These are phyloP conservation scores for Sthenelais limicola DNA, from an alignment of 2,888 invertebrate species.

Conservation along the genomic window DNA sequence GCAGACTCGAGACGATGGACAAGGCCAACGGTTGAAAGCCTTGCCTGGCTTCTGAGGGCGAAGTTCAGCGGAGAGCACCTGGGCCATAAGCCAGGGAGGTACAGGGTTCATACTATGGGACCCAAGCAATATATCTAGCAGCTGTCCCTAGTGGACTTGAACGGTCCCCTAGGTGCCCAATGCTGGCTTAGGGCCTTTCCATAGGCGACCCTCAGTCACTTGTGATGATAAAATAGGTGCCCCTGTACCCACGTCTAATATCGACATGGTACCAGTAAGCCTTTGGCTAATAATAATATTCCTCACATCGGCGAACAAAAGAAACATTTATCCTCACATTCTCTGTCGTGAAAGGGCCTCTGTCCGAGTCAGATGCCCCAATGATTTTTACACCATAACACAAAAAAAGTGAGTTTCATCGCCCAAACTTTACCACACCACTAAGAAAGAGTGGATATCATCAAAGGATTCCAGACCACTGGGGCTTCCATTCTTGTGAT, in stretches of 20 bases:
- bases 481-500: background rate
- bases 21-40: background rate
- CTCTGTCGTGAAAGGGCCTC: no score
- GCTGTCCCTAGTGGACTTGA: background rate
- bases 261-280: background rate
- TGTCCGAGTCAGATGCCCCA: no score
- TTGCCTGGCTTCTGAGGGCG: background rate
- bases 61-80: slow-evolving; percentile 12
- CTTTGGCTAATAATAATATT: no score
- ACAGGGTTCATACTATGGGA: no score
- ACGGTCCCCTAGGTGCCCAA: slow-evolving; percentile 8
- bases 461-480: slow-evolving; percentile 19
- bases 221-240: slow-evolving; percentile 6
- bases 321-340: no score
- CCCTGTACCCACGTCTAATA: background rate
- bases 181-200: background rate
- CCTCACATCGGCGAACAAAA: no score
- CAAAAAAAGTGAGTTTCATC: background rate
- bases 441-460: slow-evolving; percentile 14
- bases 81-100: background rate
- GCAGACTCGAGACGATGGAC: background rate
- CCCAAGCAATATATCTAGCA: background rate
- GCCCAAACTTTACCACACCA: background rate
- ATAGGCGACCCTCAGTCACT: no score
- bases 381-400: no score